Evolutionary conservation across 2,888 invertebrate species (phyloP).

Genomic region (Fragum sueziense): DNA sequence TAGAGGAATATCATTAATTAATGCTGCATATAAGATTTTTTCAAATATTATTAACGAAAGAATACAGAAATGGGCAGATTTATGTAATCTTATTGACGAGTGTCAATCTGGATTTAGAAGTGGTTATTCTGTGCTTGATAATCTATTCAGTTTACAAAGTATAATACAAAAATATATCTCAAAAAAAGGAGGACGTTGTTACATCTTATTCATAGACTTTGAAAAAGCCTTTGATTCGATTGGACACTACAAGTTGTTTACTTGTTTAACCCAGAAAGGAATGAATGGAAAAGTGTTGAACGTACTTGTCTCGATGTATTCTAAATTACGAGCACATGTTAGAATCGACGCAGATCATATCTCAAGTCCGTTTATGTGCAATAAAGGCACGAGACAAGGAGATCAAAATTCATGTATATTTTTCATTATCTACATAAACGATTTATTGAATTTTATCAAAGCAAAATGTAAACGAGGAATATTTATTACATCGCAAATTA

Average conservation of each 20-base stretch:
- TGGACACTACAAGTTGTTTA: not conserved
- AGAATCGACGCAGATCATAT: not conserved
- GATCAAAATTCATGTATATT: constrained; percentile 3
- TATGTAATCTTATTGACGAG: not conserved
- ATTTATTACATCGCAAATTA: constrained; percentile 7
- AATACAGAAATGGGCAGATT: not conserved
- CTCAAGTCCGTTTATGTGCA: not conserved
- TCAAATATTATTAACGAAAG: not conserved
- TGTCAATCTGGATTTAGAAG: not conserved
- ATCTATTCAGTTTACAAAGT: constrained; percentile 11
- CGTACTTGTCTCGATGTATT: constrained; percentile 4
- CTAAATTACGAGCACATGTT: not conserved
- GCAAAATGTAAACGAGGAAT: constrained; percentile 6
- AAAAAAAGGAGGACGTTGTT: not conserved
- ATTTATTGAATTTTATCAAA: too few species aligned
- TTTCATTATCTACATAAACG: constrained; percentile 15
- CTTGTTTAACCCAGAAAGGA: not conserved
- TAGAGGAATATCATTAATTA: constrained; percentile 3
- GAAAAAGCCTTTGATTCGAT: constrained; percentile 3
- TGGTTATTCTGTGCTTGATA: constrained; percentile 9
- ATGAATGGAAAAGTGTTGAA: not conserved
- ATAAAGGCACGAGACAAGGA: constrained; percentile 20
- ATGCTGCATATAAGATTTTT: not conserved
- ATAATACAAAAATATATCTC: constrained; percentile 10
- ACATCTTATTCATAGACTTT: constrained; percentile 5